Evolutionary conservation across 2,888 invertebrate species (phyloP).

Genomic region (Caenorhabditis sp.): DNA sequence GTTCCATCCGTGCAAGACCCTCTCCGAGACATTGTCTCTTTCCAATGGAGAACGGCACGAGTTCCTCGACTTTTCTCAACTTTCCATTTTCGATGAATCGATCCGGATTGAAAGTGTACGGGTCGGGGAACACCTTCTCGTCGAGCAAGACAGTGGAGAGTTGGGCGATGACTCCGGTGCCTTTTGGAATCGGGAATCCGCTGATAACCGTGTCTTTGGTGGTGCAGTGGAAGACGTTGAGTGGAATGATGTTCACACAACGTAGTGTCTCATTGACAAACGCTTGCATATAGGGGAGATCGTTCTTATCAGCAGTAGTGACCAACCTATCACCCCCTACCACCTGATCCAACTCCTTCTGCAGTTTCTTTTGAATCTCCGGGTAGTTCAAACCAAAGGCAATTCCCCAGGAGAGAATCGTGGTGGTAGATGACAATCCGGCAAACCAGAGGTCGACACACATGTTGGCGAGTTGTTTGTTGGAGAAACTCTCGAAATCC

Average conservation of each 20-base stretch:
- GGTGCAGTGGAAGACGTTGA: constrained; percentile 51
- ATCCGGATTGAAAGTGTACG: constrained; percentile 54
- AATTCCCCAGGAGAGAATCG: constrained; percentile 47
- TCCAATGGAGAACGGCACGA: constrained; percentile 66
- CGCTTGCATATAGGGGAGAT: constrained; percentile 67
- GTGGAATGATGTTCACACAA: constrained; percentile 55
- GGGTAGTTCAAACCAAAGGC: constrained; percentile 50
- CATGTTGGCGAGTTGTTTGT: constrained; percentile 43
- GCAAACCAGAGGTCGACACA: constrained; percentile 60
- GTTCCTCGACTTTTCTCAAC: constrained; percentile 62
- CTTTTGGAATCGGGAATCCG: constrained; percentile 24
- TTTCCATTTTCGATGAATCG: constrained; percentile 71
- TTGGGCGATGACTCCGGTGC: constrained; percentile 61
- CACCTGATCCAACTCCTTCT: constrained; percentile 69
- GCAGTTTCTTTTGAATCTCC: constrained; percentile 66
- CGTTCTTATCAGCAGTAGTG: constrained; percentile 67
- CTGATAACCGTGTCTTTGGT: constrained; percentile 48
- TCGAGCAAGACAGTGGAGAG: constrained; percentile 57
- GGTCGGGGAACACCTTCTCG: constrained; percentile 60
- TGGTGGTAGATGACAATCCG: constrained; percentile 42
- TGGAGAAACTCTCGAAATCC: constrained; percentile 29
- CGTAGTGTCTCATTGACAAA: constrained; percentile 67
- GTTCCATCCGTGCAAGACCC: constrained; percentile 66
- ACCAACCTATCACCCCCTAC: constrained; percentile 67
- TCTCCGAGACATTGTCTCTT: constrained; percentile 48